Conservation (phyloP, 1,140 invertebrate species). For the Diorhabda elongata region DNA sequence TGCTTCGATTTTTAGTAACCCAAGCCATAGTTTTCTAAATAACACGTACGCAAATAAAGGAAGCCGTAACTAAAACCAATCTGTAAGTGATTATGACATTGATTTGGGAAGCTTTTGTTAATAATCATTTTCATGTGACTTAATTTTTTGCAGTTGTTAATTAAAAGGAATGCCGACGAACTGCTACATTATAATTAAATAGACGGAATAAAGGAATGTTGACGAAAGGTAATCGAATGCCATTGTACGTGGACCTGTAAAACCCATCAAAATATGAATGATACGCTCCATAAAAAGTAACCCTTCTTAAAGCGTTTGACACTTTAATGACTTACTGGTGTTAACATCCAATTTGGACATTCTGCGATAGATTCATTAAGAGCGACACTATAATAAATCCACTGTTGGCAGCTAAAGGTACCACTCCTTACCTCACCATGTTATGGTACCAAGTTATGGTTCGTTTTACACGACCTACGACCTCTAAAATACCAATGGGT, state of each 20-base stretch:
- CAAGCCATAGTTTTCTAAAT: too few species aligned
- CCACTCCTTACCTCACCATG: not conserved
- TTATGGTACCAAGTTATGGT: not conserved
- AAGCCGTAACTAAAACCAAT: too few species aligned
- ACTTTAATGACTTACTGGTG: not conserved
- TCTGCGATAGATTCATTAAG: constrained; percentile 2
- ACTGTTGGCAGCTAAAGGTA: constrained; percentile 1
- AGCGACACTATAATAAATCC: not conserved
- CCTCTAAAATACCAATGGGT: not conserved
- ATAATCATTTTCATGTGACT: too few species aligned
- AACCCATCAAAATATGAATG: not conserved
- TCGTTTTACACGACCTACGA: not conserved
- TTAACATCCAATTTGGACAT: not conserved
- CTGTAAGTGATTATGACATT: too few species aligned
- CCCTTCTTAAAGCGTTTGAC: constrained; percentile 1
- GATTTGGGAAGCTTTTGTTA: too few species aligned
- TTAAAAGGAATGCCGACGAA: too few species aligned
- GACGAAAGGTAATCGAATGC: not conserved
- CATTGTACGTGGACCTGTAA: not conserved
- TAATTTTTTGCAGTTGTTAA: too few species aligned
- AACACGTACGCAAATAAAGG: too few species aligned
- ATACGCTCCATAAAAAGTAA: constrained; percentile 1
- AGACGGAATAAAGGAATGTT: not conserved
- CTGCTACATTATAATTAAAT: too few species aligned
- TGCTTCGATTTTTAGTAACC: too few species aligned